Evolutionary conservation across 1,140 invertebrate species (phyloP).

Genomic region (Neodiprion virginianus): DNA sequence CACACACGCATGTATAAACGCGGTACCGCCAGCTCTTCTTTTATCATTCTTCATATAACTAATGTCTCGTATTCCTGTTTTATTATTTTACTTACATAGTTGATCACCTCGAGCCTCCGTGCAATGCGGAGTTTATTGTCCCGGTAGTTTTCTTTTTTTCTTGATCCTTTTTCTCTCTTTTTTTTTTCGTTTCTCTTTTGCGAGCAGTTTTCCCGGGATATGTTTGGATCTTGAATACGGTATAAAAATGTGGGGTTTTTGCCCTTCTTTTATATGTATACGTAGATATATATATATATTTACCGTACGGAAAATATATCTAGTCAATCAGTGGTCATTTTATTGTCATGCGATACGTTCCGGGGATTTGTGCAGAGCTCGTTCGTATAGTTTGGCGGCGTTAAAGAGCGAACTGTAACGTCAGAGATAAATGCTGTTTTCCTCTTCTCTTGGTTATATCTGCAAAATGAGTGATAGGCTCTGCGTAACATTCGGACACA

Average conservation of each 20-base stretch:
- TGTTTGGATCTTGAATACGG: background rate
- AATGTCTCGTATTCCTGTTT: no score
- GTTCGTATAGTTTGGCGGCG: background rate
- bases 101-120: no score
- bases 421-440: background rate
- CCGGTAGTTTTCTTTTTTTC: background rate
- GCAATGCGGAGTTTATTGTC: background rate
- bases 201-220: background rate
- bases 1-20: no score
- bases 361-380: background rate
- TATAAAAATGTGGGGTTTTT: background rate
- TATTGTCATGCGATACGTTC: background rate
- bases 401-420: background rate
- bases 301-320: background rate
- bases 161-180: background rate
- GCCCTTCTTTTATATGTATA: no score
- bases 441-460: background rate
- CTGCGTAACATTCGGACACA: background rate
- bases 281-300: no score
- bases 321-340: constrained; percentile 2
- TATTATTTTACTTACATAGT: no score
- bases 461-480: background rate
- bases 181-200: background rate
- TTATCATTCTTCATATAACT: background rate
- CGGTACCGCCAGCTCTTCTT: background rate